Base-by-base conservation (phyloP, 2,113 vertebrate species). In the Mustela nigripes region DNA sequence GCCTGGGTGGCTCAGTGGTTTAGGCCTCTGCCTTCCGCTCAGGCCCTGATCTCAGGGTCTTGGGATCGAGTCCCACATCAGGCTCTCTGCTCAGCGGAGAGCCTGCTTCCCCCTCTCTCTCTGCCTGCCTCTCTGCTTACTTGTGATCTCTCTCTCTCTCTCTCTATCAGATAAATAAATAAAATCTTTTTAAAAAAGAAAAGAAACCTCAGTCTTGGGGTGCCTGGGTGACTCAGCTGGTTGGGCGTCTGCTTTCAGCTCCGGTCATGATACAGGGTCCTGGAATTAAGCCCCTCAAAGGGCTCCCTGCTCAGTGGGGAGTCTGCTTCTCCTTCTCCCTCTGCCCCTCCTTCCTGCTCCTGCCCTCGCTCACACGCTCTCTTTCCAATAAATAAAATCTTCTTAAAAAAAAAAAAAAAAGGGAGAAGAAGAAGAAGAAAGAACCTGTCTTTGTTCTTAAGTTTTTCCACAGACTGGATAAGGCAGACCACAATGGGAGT, bases 321-420 rank as follows among this genome's bases (percentile, higher is more conserved):
- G 14, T 7, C 31, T 33, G 63, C 63, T 67, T 73, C 21, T 73
- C 36, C 21, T 36, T 74, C 36, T 74, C 73, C 14, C 12, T 45
- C 73, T 74, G 22, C 12, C 39, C 24, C 24, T 74, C 24, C 73
- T 3, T 24, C 39, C 15, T 33, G 5, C 63, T 33, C 63, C 5
- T 16, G 63, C 2, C 5, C 22, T 11, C 7, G 6, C 39, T 24
- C 0, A 21, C 71, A 12, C 11, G 16, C n/a, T 42, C 36, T 73
- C 71, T 73, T 36, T 42, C 71, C 12, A 42, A 42, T 39, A 73
- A 73, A 73, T 73, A 73, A 39, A 73, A 63, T 63, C 62, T 14
- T 63, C 28, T 31, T 2, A 12, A 73, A 4, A 10, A 36, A 73
- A 9, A 45, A 67, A 73, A 39, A 56, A 10, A 56, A 12, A 3